Evolutionary conservation across 2,113 vertebrate species (phyloP).

Genomic region (Ptyas mucosa): DNA sequence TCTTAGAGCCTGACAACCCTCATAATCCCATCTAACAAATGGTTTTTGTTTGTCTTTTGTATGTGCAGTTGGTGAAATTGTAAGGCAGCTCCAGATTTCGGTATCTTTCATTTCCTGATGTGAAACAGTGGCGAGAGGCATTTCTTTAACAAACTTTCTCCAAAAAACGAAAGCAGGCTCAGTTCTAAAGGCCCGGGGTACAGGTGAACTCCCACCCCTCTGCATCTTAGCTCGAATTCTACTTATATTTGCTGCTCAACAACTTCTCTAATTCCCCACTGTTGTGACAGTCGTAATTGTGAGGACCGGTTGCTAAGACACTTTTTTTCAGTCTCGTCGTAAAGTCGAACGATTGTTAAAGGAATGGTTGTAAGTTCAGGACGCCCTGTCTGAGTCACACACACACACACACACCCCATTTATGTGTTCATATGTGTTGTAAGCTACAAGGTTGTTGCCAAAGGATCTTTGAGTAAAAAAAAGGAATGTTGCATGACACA

Average conservation of each 20-base stretch:
- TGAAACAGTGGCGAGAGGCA: background rate
- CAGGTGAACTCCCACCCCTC: background rate
- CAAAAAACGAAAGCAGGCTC: background rate
- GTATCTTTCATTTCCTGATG: background rate
- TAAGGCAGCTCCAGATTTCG: background rate
- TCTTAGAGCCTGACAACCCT: background rate
- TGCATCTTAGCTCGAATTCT: background rate
- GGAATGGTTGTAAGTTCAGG: background rate
- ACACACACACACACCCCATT: no score
- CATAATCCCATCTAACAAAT: background rate
- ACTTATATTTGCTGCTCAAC: background rate
- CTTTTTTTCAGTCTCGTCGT: background rate
- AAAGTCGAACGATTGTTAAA: background rate
- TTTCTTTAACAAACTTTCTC: background rate
- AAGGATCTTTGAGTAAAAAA: background rate
- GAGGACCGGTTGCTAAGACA: background rate
- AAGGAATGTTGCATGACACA: background rate
- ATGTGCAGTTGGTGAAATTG: background rate
- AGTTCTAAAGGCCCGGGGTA: background rate
- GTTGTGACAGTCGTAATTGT: background rate
- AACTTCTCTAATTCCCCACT: background rate
- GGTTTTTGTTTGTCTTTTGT: background rate
- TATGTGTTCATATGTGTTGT: background rate
- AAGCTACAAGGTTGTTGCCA: background rate
- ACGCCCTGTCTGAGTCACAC: background rate